These are phyloP conservation scores for Epizoanthus scotinus DNA, from an alignment of 92 coral and sea anemone species.

Conservation along the genomic window DNA sequence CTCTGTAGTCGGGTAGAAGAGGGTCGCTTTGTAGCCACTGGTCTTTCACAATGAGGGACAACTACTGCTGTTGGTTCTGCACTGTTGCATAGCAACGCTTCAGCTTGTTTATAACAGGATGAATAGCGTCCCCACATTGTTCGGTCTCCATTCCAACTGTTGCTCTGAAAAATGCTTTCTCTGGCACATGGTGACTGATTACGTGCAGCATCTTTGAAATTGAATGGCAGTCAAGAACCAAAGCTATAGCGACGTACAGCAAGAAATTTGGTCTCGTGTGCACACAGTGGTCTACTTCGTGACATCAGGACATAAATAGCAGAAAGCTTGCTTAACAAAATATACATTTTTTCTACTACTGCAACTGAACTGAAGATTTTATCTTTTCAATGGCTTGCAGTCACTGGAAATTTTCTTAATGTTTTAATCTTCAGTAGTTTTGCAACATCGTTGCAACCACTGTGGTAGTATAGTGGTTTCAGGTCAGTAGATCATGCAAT, in stretches of 20 bases:
- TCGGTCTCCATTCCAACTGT: neutral
- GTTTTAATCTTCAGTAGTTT: neutral
- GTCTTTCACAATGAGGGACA: slow-evolving; percentile 12
- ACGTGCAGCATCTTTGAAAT: neutral
- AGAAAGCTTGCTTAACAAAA: neutral
- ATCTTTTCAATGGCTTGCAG: neutral
- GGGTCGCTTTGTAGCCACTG: slow-evolving; percentile 10
- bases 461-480: neutral
- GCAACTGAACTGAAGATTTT: neutral
- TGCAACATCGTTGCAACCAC: neutral
- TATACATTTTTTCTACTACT: neutral
- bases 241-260: neutral
- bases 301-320: neutral
- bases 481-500: neutral
- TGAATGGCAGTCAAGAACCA: neutral
- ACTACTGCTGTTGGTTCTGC: slow-evolving; percentile 6
- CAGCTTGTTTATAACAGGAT: neutral
- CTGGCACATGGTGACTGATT: neutral
- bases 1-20: neutral
- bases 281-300: neutral
- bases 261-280: neutral
- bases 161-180: neutral
- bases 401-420: neutral
- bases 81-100: neutral
- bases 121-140: slow-evolving; percentile 3